Base-by-base conservation (phyloP, 1,140 invertebrate species). In the Drosophila orosa region DNA sequence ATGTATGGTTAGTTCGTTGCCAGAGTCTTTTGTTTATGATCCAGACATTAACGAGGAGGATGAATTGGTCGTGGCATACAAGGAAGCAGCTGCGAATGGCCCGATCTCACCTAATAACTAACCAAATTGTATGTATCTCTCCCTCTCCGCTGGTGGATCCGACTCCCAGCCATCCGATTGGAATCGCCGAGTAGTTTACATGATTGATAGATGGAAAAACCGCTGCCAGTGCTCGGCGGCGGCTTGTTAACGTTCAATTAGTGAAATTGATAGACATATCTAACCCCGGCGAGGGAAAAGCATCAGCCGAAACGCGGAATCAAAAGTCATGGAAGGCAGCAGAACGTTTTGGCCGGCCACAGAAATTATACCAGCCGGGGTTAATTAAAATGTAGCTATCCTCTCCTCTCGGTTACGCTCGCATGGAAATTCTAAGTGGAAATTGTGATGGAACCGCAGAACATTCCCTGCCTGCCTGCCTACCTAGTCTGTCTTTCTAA, bases 181-280 rank as follows among this genome's bases (percentile, higher is more conserved):
- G 42, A 58, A 71, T 71, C 65, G 33, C 22, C 7, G 67, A 69
- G 67, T 71, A 45, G 73, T 77, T 84, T 62, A 63, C 73, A 80
- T 87, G 83, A 87, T 87, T 87, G 80, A 87, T 87, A 77, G 74
- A 78, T 86, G 63, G 63, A 71, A 65, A 62, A 86, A 74, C 57
- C 62, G 47, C 77, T 67, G 57, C 52, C 76, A 63, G 63, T 76
- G 44, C 67, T 67, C 58, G 71, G 60, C 56, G 61, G 62, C 57
- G 42, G 71, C 84, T 87, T 89, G 84, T 87, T 87, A 87, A 89
- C 84, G 84, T 87, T 84, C 84, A 87, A 87, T 87, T 87, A 87
- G 76, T 89, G 76, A 89, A 89, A 89, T 87, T 89, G 83, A 87
- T 87, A 87, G 83, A 87, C 84, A 84, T 83, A 87, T 89, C 76